Conservation (phyloP, 2,797 vertebrate species). For the Rhinogobio ventralis region DNA sequence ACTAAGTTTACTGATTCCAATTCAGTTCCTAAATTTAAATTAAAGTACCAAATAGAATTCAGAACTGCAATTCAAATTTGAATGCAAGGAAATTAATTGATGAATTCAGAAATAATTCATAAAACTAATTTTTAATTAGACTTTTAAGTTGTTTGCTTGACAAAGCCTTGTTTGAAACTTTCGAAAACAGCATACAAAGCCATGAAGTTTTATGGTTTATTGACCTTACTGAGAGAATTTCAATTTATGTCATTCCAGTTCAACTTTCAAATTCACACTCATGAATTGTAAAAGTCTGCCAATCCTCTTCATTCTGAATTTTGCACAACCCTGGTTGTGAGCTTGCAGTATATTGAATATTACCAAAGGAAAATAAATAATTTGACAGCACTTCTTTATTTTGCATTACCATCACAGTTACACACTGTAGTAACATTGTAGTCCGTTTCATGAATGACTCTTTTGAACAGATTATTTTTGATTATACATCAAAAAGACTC, state of each 20-base stretch:
- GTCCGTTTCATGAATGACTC: background rate
- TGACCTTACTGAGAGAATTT: background rate
- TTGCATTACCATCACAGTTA: background rate
- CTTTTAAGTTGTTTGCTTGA: background rate
- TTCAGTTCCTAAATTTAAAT: background rate
- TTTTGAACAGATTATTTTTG: background rate
- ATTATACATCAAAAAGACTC: background rate
- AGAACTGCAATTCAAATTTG: background rate
- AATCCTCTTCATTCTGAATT: background rate
- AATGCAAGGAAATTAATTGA: background rate
- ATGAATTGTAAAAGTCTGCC: background rate
- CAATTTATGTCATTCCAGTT: background rate
- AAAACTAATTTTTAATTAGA: background rate
- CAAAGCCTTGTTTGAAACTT: background rate
- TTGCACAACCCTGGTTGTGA: background rate
- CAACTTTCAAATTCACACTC: background rate
- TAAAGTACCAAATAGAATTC: background rate
- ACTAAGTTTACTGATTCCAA: background rate
- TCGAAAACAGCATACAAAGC: background rate
- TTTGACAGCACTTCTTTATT: background rate
- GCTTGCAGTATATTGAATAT: no score
- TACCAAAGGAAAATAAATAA: background rate
- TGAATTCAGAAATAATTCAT: background rate
- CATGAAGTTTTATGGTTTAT: background rate
- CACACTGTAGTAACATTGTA: background rate